These are phyloP conservation scores for Oligia latruncula DNA, from an alignment of 2,888 invertebrate species.

Conservation along the genomic window DNA sequence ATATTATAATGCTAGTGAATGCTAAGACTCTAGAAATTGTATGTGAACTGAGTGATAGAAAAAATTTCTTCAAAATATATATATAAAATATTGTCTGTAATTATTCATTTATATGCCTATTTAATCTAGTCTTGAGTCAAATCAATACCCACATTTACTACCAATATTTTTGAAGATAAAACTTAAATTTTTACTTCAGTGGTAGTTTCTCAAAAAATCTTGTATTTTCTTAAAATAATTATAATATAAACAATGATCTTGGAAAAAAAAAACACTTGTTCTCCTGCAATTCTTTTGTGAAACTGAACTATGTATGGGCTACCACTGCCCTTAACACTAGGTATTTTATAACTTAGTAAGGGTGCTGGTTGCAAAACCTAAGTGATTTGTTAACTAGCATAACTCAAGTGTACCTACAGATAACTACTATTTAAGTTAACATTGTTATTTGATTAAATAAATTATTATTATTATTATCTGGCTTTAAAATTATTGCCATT, in stretches of 20 bases:
- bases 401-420: too few species aligned
- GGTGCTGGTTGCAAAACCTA: too few species aligned
- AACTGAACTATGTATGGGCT: too few species aligned
- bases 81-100: not conserved
- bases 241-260: not conserved
- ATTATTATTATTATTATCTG: too few species aligned
- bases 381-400: too few species aligned
- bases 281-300: too few species aligned
- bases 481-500: not conserved
- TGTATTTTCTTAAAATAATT: not conserved
- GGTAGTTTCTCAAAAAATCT: not conserved
- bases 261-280: too few species aligned
- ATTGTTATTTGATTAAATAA: too few species aligned
- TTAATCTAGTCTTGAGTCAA: not conserved
- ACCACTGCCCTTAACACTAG: too few species aligned
- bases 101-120: not conserved
- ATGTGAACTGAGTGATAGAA: too few species aligned
- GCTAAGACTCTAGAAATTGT: not conserved
- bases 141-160: not conserved
- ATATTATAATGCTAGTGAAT: not conserved
- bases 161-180: not conserved
- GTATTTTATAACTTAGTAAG: too few species aligned
- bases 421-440: too few species aligned
- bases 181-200: not conserved
- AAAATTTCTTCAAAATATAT: not conserved